These are phyloP conservation scores for Pyrgilauda ruficollis DNA, from an alignment of 2,113 vertebrate species.

Conservation along the genomic window DNA sequence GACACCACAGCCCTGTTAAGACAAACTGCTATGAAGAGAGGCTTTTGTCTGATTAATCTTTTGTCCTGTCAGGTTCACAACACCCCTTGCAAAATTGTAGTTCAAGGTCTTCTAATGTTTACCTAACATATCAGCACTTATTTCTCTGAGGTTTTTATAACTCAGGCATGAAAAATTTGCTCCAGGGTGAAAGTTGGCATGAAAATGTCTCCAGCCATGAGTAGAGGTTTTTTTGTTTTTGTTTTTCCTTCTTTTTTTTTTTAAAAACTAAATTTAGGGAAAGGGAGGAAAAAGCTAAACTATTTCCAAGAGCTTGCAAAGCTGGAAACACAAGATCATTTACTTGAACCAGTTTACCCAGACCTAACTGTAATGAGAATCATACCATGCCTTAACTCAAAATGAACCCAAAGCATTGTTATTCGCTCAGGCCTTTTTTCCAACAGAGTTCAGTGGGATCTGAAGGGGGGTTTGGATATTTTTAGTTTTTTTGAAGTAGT, in stretches of 20 bases:
- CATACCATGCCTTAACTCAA: background rate
- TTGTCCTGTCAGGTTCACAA: constrained; percentile 50
- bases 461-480: background rate
- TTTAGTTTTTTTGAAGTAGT: background rate
- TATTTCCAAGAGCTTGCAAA: background rate
- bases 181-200: constrained; percentile 47
- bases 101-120: constrained; percentile 60
- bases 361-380: background rate
- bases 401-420: background rate
- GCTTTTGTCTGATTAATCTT: constrained; percentile 57
- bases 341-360: background rate
- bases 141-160: constrained; percentile 62
- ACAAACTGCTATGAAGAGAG: constrained; percentile 5
- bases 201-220: constrained; percentile 34
- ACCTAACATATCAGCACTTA: constrained; percentile 48
- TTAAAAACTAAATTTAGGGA: background rate
- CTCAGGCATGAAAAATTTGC: constrained; percentile 66
- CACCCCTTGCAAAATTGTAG: constrained; percentile 24
- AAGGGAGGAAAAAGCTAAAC: background rate
- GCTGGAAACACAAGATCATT: background rate
- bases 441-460: background rate
- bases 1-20: background rate
- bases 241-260: background rate
- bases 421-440: background rate
- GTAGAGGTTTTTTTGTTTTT: background rate